A percentile compares a stretch with the other conserved stretches of the same genome.
These are phyloP conservation scores for Sialis lutaria DNA, from an alignment of 2,888 invertebrate genomes.

Conservation along the genomic window DNA sequence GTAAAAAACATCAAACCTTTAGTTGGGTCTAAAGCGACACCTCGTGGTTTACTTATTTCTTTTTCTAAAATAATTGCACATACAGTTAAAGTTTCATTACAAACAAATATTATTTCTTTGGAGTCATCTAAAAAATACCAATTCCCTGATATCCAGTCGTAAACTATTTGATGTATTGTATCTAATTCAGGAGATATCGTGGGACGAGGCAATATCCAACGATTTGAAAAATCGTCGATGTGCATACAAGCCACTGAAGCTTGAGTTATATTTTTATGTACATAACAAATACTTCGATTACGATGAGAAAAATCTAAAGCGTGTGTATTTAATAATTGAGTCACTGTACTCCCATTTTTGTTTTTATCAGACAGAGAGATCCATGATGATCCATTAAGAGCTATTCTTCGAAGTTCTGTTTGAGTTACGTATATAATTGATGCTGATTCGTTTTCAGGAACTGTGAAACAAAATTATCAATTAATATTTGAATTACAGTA, in stretches of 20 bases:
- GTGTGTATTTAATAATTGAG: constrained; percentile 24
- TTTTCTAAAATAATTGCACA: constrained; percentile 56
- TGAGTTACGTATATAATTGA: constrained; percentile 53
- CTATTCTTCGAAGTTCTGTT: constrained; percentile 41
- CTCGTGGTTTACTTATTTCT: constrained; percentile 48
- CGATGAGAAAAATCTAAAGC: constrained; percentile 49
- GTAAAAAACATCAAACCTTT: constrained; percentile 59
- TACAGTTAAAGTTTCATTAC: constrained; percentile 37
- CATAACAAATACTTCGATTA: constrained; percentile 52
- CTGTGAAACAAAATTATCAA: constrained; percentile 24
- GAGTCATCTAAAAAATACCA: constrained; percentile 68
- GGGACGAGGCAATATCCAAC: constrained; percentile 39
- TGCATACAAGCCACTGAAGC: constrained; percentile 44
- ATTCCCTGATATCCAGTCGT: constrained; percentile 75
- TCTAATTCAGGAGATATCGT: constrained; percentile 43
- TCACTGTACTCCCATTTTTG: constrained; percentile 19
- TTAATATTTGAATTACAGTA: no score
- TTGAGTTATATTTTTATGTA: constrained; percentile 41
- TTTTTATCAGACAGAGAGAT: constrained; percentile 9
- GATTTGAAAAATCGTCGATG: constrained; percentile 40
- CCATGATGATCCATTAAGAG: constrained; percentile 32
- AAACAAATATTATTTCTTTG: constrained; percentile 52
- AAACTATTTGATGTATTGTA: constrained; percentile 54
- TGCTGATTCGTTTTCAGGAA: constrained; percentile 40
- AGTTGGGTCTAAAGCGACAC: constrained; percentile 63